phyloP scores from a whole-genome alignment of 2,113 vertebrate genomes.

The Callionymus lyra region DNA sequence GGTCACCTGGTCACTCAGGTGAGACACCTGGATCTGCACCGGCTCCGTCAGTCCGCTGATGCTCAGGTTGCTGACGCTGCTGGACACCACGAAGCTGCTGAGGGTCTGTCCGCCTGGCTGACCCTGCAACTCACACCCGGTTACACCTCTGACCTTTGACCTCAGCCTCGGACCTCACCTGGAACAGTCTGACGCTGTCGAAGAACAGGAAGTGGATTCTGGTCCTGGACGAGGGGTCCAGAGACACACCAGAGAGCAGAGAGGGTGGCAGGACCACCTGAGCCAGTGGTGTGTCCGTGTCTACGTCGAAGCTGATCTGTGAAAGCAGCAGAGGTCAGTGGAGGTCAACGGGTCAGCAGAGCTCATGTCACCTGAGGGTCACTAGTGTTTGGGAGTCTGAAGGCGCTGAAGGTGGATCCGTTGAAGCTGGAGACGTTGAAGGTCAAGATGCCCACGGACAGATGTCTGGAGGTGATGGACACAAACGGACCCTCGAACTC shows the following conservation, averaged over 20 bases:
- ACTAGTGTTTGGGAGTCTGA: constrained; percentile 64
- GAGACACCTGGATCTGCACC: constrained; percentile 78
- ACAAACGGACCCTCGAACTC: constrained; percentile 72
- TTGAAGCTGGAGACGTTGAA: constrained; percentile 67
- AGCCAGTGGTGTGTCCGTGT: constrained; percentile 64
- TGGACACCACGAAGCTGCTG: constrained; percentile 90
- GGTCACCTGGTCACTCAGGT: constrained; percentile 71
- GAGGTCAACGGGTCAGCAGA: background rate
- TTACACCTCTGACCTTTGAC: too few relatives aligned
- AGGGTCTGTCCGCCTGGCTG: constrained; percentile 44
- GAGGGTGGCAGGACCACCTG: constrained; percentile 78
- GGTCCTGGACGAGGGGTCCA: constrained; percentile 61
- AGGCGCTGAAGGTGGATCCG: constrained; percentile 79
- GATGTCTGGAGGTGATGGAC: constrained; percentile 76
- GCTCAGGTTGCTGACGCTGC: constrained; percentile 82
- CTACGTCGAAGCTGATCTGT: constrained; percentile 79
- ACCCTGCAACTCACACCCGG: constrained; percentile 31
- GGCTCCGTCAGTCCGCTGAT: constrained; percentile 75
- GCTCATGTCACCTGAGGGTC: constrained; percentile 76
- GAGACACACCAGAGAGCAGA: constrained; percentile 70
- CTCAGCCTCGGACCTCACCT: constrained; percentile 34
- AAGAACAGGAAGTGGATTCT: constrained; percentile 94
- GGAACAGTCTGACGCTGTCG: constrained; percentile 84
- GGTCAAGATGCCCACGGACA: constrained; percentile 78
- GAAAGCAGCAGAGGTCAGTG: background rate